Percentiles rank a stretch among this genome's conserved stretches.
Conservation (phyloP, 2,113 vertebrate genomes). For the Bos javanicus region DNA sequence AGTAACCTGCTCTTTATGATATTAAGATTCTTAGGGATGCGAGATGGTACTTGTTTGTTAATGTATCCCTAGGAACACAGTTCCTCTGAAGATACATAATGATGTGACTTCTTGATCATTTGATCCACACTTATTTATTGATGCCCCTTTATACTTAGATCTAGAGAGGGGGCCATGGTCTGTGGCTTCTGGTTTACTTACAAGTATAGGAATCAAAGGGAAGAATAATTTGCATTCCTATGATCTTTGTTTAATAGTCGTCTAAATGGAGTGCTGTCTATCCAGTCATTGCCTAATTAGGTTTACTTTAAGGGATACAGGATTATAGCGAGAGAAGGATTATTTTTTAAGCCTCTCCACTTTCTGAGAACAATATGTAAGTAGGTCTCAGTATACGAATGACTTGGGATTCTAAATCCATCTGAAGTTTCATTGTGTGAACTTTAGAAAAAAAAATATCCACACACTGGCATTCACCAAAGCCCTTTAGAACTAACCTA, state of each 20-base stretch:
- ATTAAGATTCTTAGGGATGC: neutral
- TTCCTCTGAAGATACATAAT: neutral
- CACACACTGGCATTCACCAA: neutral
- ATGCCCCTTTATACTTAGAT: neutral
- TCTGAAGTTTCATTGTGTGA: neutral
- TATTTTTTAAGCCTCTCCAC: neutral
- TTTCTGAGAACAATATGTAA: neutral
- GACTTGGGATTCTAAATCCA: neutral
- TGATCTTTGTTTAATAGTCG: neutral
- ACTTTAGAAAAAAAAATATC: neutral
- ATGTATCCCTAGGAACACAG: neutral
- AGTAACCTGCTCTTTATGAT: neutral
- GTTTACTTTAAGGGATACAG: neutral
- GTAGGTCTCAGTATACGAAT: neutral
- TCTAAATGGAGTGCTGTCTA: neutral
- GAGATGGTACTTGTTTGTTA: neutral
- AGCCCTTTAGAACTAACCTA: neutral
- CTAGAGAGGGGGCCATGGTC: neutral
- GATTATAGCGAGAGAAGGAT: neutral
- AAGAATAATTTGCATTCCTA: neutral
- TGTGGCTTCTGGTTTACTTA: neutral
- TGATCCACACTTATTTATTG: neutral
- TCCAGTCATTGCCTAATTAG: neutral
- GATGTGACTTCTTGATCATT: neutral
- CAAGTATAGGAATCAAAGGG: neutral